Base-by-base conservation (phyloP, 2,888 invertebrate genomes). In the Gastracanthus pulcherrimus region DNA sequence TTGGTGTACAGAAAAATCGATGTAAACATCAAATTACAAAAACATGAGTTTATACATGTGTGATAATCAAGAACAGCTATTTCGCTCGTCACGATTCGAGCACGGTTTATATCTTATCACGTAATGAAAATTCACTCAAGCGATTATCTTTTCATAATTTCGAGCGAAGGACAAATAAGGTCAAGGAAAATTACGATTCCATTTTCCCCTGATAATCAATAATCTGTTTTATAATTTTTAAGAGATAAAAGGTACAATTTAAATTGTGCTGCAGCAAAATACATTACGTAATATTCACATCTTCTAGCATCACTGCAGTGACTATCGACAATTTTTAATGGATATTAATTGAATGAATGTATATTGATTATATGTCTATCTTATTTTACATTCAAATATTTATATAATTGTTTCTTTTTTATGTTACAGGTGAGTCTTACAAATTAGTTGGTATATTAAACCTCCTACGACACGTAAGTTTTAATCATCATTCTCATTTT, bases 351-450 rank as follows among this genome's bases (percentile, higher is more conserved):
- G 2, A 45, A 11, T 41, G 13, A 41, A 41, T 41, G 41, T 41
- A 1, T 45, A n/a, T n/a, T n/a, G n/a, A n/a, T n/a, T n/a, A n/a
- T n/a, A n/a, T n/a, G 16, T 26, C 7, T 3, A n/a, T 23, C 13
- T 38, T 45, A 13, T 26, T 41, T 66, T 45, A 11, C 45, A 1
- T 29, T 23, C 23, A 3, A 31, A 13, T 16, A 45, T n/a, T 62
- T n/a, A 34, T 19, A 55, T 55, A 3, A 36, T 13, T 11, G 6
- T 5, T 38, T 76, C 0, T 62, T 60, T 26, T 58, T 67, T 69
- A 45, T 76, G 69, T 77, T 77, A 26, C 69, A 77, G 76, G 76
- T 77, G 76, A 77, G 76, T 70, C 48, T 34, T 13, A 31, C 29
- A 76, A 58, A 13, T 9, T 7, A 34, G 55, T 64, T 13, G 2